Evolutionary conservation across 2,797 vertebrate species (phyloP), one percentile per base, ranked within the genome.

Genomic region (Poeciliopsis infans): DNA sequence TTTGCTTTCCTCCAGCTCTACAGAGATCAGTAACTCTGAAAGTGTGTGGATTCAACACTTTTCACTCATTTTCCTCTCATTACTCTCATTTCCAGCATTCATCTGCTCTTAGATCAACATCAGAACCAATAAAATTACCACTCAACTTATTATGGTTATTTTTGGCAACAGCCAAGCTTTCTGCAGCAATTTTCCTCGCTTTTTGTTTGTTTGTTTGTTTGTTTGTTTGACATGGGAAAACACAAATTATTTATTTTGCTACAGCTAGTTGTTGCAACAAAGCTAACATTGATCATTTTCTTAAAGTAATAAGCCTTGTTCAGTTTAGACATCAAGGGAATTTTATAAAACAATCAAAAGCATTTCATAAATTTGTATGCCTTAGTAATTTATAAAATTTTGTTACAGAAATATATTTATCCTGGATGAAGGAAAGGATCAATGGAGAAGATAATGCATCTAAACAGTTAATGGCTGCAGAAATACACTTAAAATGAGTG

Each of bases 301-400:
- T 55, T 75, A 46, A 1, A 51, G 78, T 47, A 77, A 75, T 11
- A 78, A 15, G 49, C 43, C 43, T 45, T 11, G 13, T 31, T 43
- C 2, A 53, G 31, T 31, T 61, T 69, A 12, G 75, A 74, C 79
- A 71, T 15, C 4, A 25, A 74, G 45, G n/a, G 36, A 71, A 55
- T 71, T 76, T 74, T 77, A n/a, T 79, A 41, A 55, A 72, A 28
- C 5, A 79, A 83, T 84, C 75, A 79, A 64, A 79, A 73, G n/a
- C 47, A 33, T n/a, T 25, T 39, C 7, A 77, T 83, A 47, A 74
- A 79, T 57, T 23, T 64, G 23, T 53, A 41, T 74, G 74, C 53
- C 53, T 36, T 10, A 78, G 16, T 31, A 39, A 36, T 73, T 25
- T 28, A 31, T 20, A 74, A 43, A n/a, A 12, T 23, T 11, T 59